A percentile compares a stretch with the other conserved stretches of the same genome.
Evolutionary conservation across 1,140 invertebrate species (phyloP).

Genomic region (Atta cephalotes): DNA sequence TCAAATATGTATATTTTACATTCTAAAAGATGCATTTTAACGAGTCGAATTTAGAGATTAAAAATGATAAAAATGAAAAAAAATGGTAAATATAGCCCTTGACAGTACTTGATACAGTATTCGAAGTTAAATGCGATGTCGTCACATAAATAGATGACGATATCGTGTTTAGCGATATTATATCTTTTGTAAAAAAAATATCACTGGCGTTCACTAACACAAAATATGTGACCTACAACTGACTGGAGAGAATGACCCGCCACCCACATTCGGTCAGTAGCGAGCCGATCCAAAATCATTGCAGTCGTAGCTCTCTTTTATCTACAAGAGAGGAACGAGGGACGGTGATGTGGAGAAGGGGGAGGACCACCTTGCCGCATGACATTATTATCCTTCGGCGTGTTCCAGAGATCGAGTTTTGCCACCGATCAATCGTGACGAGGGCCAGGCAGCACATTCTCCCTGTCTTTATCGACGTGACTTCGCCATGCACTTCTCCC

Average conservation of each 20-base stretch:
- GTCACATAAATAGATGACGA: not conserved
- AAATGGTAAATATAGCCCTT: no score
- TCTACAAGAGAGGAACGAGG: not conserved
- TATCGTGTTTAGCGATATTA: not conserved
- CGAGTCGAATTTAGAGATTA: not conserved
- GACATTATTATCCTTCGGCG: conserved; percentile 49
- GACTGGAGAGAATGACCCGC: conserved; percentile 32
- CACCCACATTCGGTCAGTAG: conserved; percentile 69
- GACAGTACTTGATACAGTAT: not conserved
- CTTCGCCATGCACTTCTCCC: conserved; percentile 34
- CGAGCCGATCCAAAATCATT: conserved; percentile 55
- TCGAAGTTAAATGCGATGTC: not conserved
- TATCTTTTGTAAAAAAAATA: conserved; percentile 6
- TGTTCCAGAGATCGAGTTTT: conserved; percentile 52
- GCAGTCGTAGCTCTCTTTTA: conserved; percentile 44
- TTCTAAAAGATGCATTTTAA: not conserved
- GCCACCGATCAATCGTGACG: conserved; percentile 64
- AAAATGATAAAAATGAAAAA: not conserved
- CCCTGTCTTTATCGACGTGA: conserved; percentile 50
- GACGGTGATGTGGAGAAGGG: not conserved
- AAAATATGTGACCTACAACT: conserved; percentile 43
- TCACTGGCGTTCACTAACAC: not conserved
- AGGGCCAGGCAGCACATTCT: conserved; percentile 36
- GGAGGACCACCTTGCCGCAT: conserved; percentile 29
- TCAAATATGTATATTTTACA: not conserved